Base-by-base conservation (phyloP, 1,140 invertebrate genomes). In the Drosophila pseudoananassae region DNA sequence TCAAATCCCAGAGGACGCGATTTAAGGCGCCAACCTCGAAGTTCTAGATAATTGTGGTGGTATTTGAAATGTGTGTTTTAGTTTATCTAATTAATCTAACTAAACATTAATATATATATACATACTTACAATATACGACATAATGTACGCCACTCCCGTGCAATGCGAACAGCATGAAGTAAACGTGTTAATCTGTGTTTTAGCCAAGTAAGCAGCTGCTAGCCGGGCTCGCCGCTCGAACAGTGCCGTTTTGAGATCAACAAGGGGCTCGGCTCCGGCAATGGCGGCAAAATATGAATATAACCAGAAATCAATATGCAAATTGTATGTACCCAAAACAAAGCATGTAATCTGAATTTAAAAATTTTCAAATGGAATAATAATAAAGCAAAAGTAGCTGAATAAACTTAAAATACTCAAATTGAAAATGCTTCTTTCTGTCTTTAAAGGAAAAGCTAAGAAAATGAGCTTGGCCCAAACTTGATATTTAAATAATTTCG, bases 131-230 rank as follows among this genome's bases (percentile, higher is more conserved):
- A 76, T 55, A 51, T 68, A 57, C 53, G 36, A 69, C 56, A 68
- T 60, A 51, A 73, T 55, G 64, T 69, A 38, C 51, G 59, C 68
- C 72, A 38, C 51, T 55, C 68, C 72, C 60, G 65, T 77, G 65
- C 52, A 76, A 71, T 76, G 79, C 63, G 63, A 76, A 82, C 64
- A 82, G 66, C 80, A 84, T 74, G 9, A 77, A 89, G 81, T 88
- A 78, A 78, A 76, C 66, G 82, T 87, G 83, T 87, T 87, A 87
- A 88, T 88, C 82, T 87, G 82, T 88, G 83, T 87, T 87, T 87
- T 87, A 87, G 83, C 59, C 71, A 89, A 88, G 83, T 87, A 87
- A 87, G 83, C 79, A 53, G 60, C 54, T 72, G 72, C 78, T 58
- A 70, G 65, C 54, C 61, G 76, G 27, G 29, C n/a, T 27, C 51